Evolutionary conservation across 2,888 invertebrate species (phyloP), one percentile per base, ranked within the genome.

Genomic region (Lagria hirta): DNA sequence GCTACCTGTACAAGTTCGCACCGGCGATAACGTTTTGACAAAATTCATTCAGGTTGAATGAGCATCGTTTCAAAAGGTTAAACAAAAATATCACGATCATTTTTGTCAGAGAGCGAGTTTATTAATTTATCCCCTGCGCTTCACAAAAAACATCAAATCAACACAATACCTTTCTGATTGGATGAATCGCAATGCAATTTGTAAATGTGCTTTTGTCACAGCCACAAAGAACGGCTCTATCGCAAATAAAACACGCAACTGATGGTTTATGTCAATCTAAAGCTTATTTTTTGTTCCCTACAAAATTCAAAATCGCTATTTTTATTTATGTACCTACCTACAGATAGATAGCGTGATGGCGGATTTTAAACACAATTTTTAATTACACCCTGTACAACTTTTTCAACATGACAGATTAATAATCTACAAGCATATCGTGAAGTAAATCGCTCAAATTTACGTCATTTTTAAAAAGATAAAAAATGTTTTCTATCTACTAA

Each of bases 171-270:
- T 71, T 72, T 72, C 70, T 72, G 71, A 72, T 71, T 71, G 70
- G 70, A 59, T 72, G 70, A 67, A 67, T 71, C 70, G 69, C 69
- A 71, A 70, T 70, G 71, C 70, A 72, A 72, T 72, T 72, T 72
- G 71, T 72, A 68, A 69, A 70, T 69, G 64, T 58, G 62, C 64
- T 57, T 65, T 70, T 70, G 69, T 69, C 58, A 49, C 42, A 48
- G 48, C 55, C 56, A 68, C 68, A 70, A 70, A 68, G 62, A 61
- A 60, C 61, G 61, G 58, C 62, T 8, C 4, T 71, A 70, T 70
- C 71, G 66, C 62, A 59, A 63, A 67, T 66, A 66, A 67, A 71
- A 70, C 70, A 70, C 66, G 65, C 70, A 46, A 46, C 46, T 26
- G 40, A 40, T 41, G 45, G 40, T 34, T 35, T 20, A 41, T 28